Evolutionary conservation across 2,113 vertebrate species (phyloP), one percentile per base, ranked within the genome.

Genomic region (Leucoraja erinaceus): DNA sequence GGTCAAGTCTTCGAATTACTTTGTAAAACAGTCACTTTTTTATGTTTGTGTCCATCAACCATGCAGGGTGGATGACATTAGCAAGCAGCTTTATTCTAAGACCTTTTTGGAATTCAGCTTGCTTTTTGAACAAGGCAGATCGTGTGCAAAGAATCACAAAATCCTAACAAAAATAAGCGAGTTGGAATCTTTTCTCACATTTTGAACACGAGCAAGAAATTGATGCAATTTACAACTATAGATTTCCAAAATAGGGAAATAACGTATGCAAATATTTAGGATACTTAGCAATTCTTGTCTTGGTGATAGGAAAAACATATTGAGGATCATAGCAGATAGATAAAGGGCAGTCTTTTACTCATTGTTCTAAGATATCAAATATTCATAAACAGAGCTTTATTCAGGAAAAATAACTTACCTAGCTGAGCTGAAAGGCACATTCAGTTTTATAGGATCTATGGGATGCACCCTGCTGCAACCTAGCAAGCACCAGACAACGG

Each of bases 101-200:
- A 12, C 9, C 68, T 74, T 47, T 68, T 91, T 91, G 33, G 68
- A 91, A 91, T 91, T 91, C 66, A 72, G 38, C 22, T 74, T 91
- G 90, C 22, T 91, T 47, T 72, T 91, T 74, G 22, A 91, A 74
- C 90, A 91, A 91, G 66, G 22, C 90, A 54, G 90, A 8, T 68
- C 47, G 20, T 91, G 66, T 91, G 66, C 22, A 47, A 91, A 91
- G 66, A 91, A 91, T 91, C 90, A 72, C 66, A 47, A 47, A 91
- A 72, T 91, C 68, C 31, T 47, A 91, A 91, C 33, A 91, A 72
- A 54, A 84, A 31, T 8, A 77, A 31, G 4, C 12, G 31, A 47
- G 20, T 47, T 33, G 38, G 66, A 68, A 31, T 72, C 68, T 22
- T 91, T 38, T 33, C 88, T 61, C 86, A 90, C 31, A 47, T 54